phyloP scores from a whole-genome alignment of 2,113 vertebrate species.

The Labrus mixtus region DNA sequence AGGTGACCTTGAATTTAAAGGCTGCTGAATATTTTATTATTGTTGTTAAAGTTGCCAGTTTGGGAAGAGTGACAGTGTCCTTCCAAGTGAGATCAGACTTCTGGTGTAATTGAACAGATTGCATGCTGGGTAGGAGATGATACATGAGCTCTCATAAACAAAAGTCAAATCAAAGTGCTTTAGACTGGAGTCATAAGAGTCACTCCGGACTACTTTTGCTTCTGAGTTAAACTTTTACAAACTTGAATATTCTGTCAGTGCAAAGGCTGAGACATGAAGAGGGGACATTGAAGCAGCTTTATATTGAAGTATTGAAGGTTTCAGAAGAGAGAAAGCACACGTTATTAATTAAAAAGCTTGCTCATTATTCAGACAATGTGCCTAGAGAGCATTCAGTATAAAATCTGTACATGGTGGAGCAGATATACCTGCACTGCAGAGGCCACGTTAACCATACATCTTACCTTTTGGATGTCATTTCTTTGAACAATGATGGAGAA shows the following conservation, averaged over 20 bases:
- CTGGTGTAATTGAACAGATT: constrained; percentile 18
- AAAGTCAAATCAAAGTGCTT: not conserved
- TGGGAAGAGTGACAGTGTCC: not conserved
- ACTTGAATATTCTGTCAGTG: constrained; percentile 9
- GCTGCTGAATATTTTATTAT: constrained; percentile 55
- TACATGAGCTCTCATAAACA: not conserved
- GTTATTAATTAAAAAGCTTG: constrained; percentile 3
- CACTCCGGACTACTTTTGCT: not conserved
- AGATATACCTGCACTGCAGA: too few relatives aligned
- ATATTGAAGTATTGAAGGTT: constrained; percentile 47
- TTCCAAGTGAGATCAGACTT: constrained; percentile 29
- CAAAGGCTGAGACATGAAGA: constrained; percentile 19
- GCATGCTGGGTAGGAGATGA: not conserved
- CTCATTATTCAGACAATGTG: not conserved
- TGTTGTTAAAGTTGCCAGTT: constrained; percentile 32
- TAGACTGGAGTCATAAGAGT: not conserved
- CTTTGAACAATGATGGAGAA: too few relatives aligned
- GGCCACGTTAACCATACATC: too few relatives aligned
- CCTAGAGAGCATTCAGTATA: too few relatives aligned
- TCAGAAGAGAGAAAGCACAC: not conserved
- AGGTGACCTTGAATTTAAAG: constrained; percentile 44
- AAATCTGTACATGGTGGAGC: too few relatives aligned
- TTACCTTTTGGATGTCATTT: too few relatives aligned
- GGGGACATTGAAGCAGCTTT: constrained; percentile 42
- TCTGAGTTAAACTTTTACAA: constrained; percentile 15